Evolutionary conservation across 1,140 invertebrate species (phyloP).

Genomic region (Phortica variegata): DNA sequence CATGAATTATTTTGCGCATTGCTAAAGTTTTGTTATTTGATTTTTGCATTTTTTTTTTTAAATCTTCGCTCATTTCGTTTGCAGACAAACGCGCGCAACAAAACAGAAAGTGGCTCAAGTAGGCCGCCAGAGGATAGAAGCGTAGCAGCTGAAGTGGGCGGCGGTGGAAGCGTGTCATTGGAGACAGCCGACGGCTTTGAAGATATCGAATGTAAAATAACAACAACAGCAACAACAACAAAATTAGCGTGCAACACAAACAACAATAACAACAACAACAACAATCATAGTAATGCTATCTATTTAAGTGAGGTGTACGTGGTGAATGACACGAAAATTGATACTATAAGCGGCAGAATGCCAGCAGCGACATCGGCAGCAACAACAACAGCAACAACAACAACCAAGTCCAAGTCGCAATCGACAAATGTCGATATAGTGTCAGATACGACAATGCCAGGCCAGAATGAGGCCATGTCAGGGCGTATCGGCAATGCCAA

Average conservation of each 20-base stretch:
- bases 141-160: no score
- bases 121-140: conserved; percentile 3
- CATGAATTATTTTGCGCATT: no score
- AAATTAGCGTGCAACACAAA: no score
- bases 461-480: conserved; percentile 22
- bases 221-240: conserved; percentile 5
- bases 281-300: conserved; percentile 5
- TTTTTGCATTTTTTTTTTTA: conserved; percentile 11
- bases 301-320: conserved; percentile 50
- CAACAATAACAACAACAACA: conserved; percentile 2
- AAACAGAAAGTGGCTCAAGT: conserved; percentile 20
- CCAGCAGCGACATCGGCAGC: conserved; percentile 16
- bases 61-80: no score
- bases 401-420: not conserved
- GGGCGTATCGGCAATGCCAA: not conserved
- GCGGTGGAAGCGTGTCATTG: no score
- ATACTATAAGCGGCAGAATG: conserved; percentile 21
- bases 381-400: conserved; percentile 11
- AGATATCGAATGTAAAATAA: conserved; percentile 9
- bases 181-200: conserved; percentile 26
- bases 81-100: conserved; percentile 15
- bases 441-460: no score
- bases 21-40: no score
- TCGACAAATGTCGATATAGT: not conserved
- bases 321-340: conserved; percentile 51